These are phyloP conservation scores for Anastatus disparis DNA, from an alignment of 1,140 invertebrate species.

Conservation along the genomic window DNA sequence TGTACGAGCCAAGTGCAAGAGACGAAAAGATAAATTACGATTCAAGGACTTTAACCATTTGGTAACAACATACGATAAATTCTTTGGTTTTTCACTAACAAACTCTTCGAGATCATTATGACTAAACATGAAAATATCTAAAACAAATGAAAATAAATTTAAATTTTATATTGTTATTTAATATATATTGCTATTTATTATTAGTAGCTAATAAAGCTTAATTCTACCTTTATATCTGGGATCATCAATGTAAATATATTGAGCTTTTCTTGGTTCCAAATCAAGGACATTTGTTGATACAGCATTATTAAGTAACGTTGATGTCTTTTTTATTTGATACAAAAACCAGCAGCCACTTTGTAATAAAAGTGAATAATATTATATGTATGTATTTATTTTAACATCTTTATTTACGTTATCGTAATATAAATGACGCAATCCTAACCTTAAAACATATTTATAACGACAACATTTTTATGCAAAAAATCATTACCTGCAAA, in stretches of 20 bases:
- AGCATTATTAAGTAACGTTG: constrained; percentile 52
- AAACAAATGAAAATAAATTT: constrained; percentile 37
- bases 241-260: constrained; percentile 66
- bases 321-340: constrained; percentile 58
- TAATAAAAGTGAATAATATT: not conserved
- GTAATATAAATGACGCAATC: constrained; percentile 29
- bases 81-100: constrained; percentile 45
- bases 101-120: constrained; percentile 51
- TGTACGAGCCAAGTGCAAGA: constrained; percentile 55
- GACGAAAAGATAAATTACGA: constrained; percentile 51
- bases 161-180: too few species aligned
- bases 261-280: constrained; percentile 54
- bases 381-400: not conserved
- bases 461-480: too few species aligned
- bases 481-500: constrained; percentile 51
- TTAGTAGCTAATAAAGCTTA: constrained; percentile 25
- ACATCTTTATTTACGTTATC: constrained; percentile 9
- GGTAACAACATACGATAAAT: constrained; percentile 47
- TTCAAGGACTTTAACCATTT: constrained; percentile 60
- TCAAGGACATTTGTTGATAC: constrained; percentile 56
- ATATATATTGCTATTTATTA: too few species aligned
- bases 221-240: constrained; percentile 58
- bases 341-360: constrained; percentile 59
- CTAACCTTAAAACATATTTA: constrained; percentile 1
- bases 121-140: constrained; percentile 55